Conservation (phyloP, 2,888 invertebrate species). For the Ligdia adustata region DNA sequence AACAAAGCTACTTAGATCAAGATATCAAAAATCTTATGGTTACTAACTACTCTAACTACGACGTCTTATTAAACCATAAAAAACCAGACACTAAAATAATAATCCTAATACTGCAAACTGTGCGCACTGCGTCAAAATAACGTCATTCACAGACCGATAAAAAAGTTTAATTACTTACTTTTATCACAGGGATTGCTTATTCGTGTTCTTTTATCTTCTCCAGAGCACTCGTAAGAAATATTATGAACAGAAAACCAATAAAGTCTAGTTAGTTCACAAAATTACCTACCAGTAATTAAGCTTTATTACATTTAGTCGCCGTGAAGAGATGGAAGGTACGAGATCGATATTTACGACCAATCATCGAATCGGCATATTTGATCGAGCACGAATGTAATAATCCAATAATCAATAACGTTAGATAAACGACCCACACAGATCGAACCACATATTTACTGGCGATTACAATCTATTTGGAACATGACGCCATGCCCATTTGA, state of each 20-base stretch:
- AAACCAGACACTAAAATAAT: no score
- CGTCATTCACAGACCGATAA: not conserved
- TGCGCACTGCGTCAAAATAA: not conserved
- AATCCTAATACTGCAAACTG: not conserved
- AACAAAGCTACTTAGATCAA: no score
- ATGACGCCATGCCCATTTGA: conserved; percentile 24
- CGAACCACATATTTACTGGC: conserved; percentile 19
- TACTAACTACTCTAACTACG: no score
- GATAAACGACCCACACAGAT: conserved; percentile 23
- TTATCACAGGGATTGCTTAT: no score
- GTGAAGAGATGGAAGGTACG: not conserved
- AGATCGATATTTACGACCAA: conserved; percentile 5
- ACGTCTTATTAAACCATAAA: no score
- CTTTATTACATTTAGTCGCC: conserved; percentile 8
- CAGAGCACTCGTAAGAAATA: no score
- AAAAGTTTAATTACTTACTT: not conserved
- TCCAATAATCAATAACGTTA: conserved; percentile 22
- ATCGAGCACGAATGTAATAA: conserved; percentile 24
- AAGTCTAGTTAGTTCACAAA: no score
- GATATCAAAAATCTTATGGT: no score
- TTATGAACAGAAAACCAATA: no score
- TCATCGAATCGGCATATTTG: conserved; percentile 20
- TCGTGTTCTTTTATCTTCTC: no score
- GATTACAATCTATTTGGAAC: conserved; percentile 21
- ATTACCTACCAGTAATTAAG: conserved; percentile 11